Base-by-base conservation (phyloP, 2,888 invertebrate genomes). In the Lymantria monacha region DNA sequence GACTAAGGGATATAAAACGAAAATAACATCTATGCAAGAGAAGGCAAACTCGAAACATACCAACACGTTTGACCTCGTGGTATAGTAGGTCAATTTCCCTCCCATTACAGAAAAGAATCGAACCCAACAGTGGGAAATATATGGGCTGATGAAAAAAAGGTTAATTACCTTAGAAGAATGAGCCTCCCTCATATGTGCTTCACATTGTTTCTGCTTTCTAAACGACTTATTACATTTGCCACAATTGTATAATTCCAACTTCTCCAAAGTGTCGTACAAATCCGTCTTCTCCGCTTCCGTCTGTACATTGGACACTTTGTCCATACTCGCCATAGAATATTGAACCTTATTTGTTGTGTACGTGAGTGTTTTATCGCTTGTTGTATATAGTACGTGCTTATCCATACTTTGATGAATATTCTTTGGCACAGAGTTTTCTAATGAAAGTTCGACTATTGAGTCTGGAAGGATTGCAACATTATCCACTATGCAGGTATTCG, bases 131-230 rank as follows among this genome's bases (percentile, higher is more conserved):
- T 22, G 22, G 22, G 22, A 22, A 2, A 5, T 22, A 22, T 22
- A 22, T 5, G 3, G 22, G 22, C 2, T 22, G 22, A 22, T 22
- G 22, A 22, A 10, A 33, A 33, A 33, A 10, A 10, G 2, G 33
- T 33, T 10, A 41, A 41, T 14, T 55, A 86, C 87, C 81, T 84
- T 85, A 3, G 75, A 53, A 5, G 60, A 85, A 70, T 94, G 94
- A 0, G 85, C 90, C 42, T 93, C 93, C 57, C 92, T 91, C 61
- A 94, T 85, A 69, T 95, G 94, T 0, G 91, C 85, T 55, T 94
- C 94, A 58, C 92, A 93, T 1, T 93, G 92, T 70, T 93, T 94
- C 74, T 94, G 93, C 47, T 94, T 92, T 53, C 93, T 85, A 67
- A 94, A 94, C 7, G 92, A 87, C 73, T 93, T 93, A 61, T 92